These are phyloP conservation scores for Spongilla lacustris DNA, from an alignment of 37 sponge, comb jelly and placozoan species.

Conservation along the genomic window DNA sequence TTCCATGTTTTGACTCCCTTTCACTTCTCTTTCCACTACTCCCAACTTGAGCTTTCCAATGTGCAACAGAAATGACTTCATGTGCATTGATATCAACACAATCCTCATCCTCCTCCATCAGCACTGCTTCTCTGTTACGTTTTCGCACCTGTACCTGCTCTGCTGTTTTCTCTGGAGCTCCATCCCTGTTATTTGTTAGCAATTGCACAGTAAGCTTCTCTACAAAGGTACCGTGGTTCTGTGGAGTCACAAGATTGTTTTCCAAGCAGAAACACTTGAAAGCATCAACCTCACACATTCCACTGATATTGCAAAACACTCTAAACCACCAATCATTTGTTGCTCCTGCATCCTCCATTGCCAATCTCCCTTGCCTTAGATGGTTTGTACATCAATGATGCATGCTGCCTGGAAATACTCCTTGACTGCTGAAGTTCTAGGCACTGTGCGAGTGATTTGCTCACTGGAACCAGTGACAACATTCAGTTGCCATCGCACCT, in stretches of 20 bases:
- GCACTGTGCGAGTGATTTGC: neutral
- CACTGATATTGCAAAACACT: neutral
- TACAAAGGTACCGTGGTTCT: neutral
- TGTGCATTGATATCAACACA: no score
- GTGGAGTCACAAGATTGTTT: neutral
- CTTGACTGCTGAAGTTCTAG: neutral
- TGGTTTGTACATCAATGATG: neutral
- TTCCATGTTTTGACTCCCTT: no score
- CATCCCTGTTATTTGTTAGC: no score
- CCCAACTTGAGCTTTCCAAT: no score
- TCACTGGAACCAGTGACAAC: neutral
- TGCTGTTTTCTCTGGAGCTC: no score
- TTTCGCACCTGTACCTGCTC: no score
- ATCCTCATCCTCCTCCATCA: no score
- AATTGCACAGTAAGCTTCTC: no score
- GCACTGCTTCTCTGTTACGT: no score
- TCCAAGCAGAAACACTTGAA: neutral
- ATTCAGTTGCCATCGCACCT: neutral
- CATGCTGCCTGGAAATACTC: neutral
- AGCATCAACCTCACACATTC: neutral
- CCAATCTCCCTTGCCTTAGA: neutral
- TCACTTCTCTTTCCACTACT: no score
- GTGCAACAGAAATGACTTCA: no score
- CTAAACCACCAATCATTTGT: neutral
- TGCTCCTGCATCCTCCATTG: neutral